These are phyloP conservation scores for Lymantria monacha DNA, from an alignment of 2,888 invertebrate species.

Conservation along the genomic window DNA sequence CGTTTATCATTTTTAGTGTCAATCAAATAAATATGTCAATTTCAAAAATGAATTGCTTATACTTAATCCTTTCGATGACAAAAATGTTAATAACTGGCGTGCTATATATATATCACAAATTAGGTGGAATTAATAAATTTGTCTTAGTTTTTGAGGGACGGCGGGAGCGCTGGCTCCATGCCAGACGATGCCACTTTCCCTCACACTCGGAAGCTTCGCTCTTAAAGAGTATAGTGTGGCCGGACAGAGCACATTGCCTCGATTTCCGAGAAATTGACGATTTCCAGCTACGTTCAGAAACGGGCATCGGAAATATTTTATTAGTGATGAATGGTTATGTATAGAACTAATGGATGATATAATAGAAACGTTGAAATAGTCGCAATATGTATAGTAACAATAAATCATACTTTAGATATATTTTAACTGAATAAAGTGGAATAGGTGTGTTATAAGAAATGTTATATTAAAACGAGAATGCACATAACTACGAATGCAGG, in stretches of 20 bases:
- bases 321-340: slow-evolving; percentile 60
- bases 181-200: slow-evolving; percentile 67
- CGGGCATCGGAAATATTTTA: slow-evolving; percentile 70
- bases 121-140: slow-evolving; percentile 70
- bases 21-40: slow-evolving; percentile 37
- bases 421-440: slow-evolving; percentile 1
- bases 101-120: slow-evolving; percentile 64
- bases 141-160: slow-evolving; percentile 54
- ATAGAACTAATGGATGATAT: slow-evolving; percentile 10
- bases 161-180: slow-evolving; percentile 52
- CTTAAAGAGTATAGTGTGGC: slow-evolving; percentile 47
- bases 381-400: slow-evolving; percentile 12
- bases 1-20: slow-evolving; percentile 27
- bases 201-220: slow-evolving; percentile 50
- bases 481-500: no score
- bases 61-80: slow-evolving; percentile 67
- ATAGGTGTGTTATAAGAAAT: no score
- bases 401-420: not conserved
- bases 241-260: slow-evolving; percentile 67
- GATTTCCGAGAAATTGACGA: slow-evolving; percentile 70
- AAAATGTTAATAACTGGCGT: slow-evolving; percentile 64
- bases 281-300: slow-evolving; percentile 61
- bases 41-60: slow-evolving; percentile 51
- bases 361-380: slow-evolving; percentile 17
- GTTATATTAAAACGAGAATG: no score